Percentiles rank a stretch among this genome's conserved stretches.
phyloP scores from a whole-genome alignment of 2,888 invertebrate species.

The Epinotia demarniana region DNA sequence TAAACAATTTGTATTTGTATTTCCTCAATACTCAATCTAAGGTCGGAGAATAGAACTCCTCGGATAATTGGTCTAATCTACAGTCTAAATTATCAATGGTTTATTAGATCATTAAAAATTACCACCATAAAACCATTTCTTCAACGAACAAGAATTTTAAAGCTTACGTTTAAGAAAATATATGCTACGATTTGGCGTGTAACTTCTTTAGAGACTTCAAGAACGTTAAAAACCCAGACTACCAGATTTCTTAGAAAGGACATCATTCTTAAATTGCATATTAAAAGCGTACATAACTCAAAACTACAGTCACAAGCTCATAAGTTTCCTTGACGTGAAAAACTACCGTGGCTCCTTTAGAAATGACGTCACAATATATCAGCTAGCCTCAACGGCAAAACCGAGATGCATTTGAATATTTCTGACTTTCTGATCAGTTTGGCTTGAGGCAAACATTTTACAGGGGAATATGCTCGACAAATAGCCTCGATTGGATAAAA shows the following conservation, averaged over 20 bases:
- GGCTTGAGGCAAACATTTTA: conserved; percentile 34
- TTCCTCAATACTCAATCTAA: too few species aligned
- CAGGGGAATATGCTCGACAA: conserved; percentile 32
- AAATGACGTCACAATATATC: conserved; percentile 53
- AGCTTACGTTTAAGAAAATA: too few species aligned
- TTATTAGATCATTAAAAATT: too few species aligned
- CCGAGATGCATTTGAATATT: conserved; percentile 42
- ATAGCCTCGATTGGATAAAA: conserved; percentile 22
- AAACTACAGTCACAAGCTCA: conserved; percentile 47
- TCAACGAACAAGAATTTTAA: too few species aligned
- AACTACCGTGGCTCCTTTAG: conserved; percentile 47
- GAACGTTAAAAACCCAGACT: not conserved
- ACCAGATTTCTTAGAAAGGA: not conserved
- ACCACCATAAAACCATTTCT: too few species aligned
- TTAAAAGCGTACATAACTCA: conserved; percentile 48
- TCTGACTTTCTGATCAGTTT: conserved; percentile 43
- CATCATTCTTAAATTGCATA: conserved; percentile 26
- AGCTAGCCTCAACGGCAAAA: conserved; percentile 36
- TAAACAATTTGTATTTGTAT: too few species aligned
- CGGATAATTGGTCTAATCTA: too few species aligned
- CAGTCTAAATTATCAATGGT: too few species aligned
- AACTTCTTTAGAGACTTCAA: not conserved
- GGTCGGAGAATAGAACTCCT: too few species aligned
- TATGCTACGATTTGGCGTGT: too few species aligned
- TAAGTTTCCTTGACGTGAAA: conserved; percentile 53